Evolutionary conservation across 2,888 invertebrate species (phyloP).

Genomic region (Lypha dubia): DNA sequence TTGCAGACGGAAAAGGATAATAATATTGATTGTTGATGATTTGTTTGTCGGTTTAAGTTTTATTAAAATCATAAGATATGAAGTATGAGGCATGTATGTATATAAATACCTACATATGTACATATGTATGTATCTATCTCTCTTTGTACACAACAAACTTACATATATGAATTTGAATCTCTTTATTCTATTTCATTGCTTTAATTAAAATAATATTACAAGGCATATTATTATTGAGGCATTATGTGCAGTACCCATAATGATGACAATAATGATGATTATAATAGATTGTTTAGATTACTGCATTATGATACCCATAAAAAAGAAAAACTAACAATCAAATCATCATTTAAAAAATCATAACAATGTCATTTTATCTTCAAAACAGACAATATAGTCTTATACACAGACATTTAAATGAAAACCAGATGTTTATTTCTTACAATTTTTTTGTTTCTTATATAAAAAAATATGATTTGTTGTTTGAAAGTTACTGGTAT

Average conservation of each 20-base stretch:
- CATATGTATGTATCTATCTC: too few relatives aligned
- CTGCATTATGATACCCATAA: constrained; percentile 41
- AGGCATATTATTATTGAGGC: constrained; percentile 29
- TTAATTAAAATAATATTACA: constrained; percentile 71
- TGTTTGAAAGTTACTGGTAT: not conserved
- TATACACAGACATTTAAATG: constrained; percentile 36
- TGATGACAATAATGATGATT: constrained; percentile 28
- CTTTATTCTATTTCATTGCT: constrained; percentile 54
- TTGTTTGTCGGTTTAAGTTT: constrained; percentile 3
- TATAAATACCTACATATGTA: not conserved
- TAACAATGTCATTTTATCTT: constrained; percentile 59
- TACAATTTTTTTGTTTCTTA: not conserved
- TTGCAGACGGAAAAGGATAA: constrained; percentile 47
- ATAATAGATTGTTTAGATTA: constrained; percentile 31
- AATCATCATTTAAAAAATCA: constrained; percentile 50
- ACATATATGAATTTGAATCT: not conserved
- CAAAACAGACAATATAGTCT: constrained; percentile 30
- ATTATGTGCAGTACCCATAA: constrained; percentile 7
- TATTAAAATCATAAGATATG: constrained; percentile 17
- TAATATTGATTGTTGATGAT: constrained; percentile 12
- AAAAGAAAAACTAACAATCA: constrained; percentile 42
- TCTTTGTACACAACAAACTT: not conserved
- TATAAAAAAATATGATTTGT: constrained; percentile 43
- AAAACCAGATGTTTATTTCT: constrained; percentile 49
- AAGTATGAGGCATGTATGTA: not conserved